phyloP scores from a whole-genome alignment of 2,888 invertebrate genomes.

The Uloborus plumipes region DNA sequence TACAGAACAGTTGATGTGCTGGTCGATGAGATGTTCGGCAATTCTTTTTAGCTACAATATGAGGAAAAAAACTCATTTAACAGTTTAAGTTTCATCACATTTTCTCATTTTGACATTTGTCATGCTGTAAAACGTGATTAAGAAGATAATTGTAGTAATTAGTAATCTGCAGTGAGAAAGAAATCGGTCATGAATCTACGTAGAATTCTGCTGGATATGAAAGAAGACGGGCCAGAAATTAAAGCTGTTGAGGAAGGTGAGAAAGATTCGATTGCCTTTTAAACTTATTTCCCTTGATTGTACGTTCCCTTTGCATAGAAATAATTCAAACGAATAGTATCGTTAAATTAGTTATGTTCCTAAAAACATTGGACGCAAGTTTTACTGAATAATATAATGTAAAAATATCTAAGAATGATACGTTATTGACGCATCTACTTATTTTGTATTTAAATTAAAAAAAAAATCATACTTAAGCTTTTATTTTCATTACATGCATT shows the following conservation, averaged over 20 bases:
- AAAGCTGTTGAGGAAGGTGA: conserved; percentile 64
- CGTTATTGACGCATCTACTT: too few relatives aligned
- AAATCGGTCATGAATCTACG: conserved; percentile 36
- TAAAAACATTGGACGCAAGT: too few relatives aligned
- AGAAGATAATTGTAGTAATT: not conserved
- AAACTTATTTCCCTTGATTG: too few relatives aligned
- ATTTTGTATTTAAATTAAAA: too few relatives aligned
- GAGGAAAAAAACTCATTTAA: conserved; percentile 16
- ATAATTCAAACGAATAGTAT: too few relatives aligned
- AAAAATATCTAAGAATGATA: too few relatives aligned
- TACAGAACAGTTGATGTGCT: conserved; percentile 14
- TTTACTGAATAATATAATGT: too few relatives aligned
- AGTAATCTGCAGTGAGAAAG: not conserved
- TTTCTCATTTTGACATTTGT: not conserved
- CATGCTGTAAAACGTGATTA: not conserved
- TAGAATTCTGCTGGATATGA: conserved; percentile 23
- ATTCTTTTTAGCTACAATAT: conserved; percentile 30
- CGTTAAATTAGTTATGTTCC: too few relatives aligned
- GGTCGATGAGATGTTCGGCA: conserved; percentile 54
- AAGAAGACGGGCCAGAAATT: conserved; percentile 60
- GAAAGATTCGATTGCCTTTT: not conserved
- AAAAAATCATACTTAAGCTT: too few relatives aligned
- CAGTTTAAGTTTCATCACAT: too few relatives aligned
- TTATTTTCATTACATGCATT: too few relatives aligned
- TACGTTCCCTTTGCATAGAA: too few relatives aligned